Base-by-base conservation (phyloP, 2,888 invertebrate species). In the Plagiodera versicolora region DNA sequence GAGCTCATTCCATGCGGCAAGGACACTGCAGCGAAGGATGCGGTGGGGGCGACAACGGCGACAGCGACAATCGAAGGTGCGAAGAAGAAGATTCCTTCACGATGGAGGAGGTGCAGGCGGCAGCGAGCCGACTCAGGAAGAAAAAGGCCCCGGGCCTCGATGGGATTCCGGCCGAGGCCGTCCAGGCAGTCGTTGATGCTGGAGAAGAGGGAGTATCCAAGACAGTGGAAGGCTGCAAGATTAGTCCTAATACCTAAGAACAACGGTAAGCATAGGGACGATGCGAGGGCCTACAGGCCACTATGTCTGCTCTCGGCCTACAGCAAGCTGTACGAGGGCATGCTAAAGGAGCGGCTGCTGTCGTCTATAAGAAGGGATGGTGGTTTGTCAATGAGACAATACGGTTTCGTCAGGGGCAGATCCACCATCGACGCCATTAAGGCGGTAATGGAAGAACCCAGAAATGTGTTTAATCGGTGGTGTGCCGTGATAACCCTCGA, bases 91-190 rank as follows among this genome's bases (percentile, higher is more conserved):
- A 9, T 10, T 35, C 18, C 4, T 32, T 32, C 19, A 44, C 14
- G 8, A 10, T 8, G n/a, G 44, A 53, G 18, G 53, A 53, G 19
- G 1, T 53, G 8, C 4, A 44, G 1, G 0, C 1, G 4, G 18
- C 18, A 2, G 1, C n/a, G 10, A 5, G 19, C n/a, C 20, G 14
- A 0, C 24, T 17, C 6, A 45, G 28, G 18, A 16, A 3, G 17
- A 18, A 18, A 9, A 58, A 45, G 20, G 35, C 39, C 3, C 58
- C 28, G 3, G 56, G 56, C 2, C 18, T 32, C 10, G 56, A 56
- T 28, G 56, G 48, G 1, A 20, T 47, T 1, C 48, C 56, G 17
- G 18, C 48, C 14, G 56, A 56, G 14, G 56, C 56, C 19, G 35
- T 56, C 4, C 17, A 46, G 16, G 5, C n/a, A 0, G 18, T 28